Evolutionary conservation across 2,113 vertebrate genomes (phyloP).

Genomic region (Carassius auratus): DNA sequence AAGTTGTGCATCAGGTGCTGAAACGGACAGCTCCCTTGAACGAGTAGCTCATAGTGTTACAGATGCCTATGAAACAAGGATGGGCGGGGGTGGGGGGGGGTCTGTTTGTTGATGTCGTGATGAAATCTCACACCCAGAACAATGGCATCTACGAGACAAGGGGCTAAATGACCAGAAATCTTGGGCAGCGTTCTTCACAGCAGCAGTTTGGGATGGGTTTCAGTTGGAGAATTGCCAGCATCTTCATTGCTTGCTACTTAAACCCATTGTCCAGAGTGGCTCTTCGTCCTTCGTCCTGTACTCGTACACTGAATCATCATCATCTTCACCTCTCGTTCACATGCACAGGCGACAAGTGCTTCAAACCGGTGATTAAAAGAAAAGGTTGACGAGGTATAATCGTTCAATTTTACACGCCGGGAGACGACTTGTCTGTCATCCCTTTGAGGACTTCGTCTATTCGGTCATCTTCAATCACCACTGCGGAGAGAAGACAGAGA

Average conservation of each 20-base stretch:
- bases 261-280: constrained; percentile 33
- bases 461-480: constrained; percentile 98
- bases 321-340: constrained; percentile 65
- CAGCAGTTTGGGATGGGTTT: constrained; percentile 76
- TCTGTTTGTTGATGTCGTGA: background rate
- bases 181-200: constrained; percentile 68
- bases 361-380: constrained; percentile 83
- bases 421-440: constrained; percentile 95
- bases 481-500: constrained; percentile 70
- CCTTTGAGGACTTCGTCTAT: constrained; percentile 99
- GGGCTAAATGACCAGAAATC: constrained; percentile 35
- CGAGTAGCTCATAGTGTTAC: constrained; percentile 63
- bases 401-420: constrained; percentile 86
- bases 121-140: constrained; percentile 33
- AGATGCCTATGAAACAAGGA: constrained; percentile 49
- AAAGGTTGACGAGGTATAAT: constrained; percentile 81
- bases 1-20: constrained; percentile 69
- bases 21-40: constrained; percentile 80
- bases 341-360: constrained; percentile 90
- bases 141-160: background rate
- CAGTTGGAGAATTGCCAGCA: constrained; percentile 85
- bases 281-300: constrained; percentile 35
- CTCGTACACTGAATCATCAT: constrained; percentile 38
- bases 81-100: background rate
- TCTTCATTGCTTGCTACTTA: constrained; percentile 75